Conservation (phyloP, 2,888 invertebrate genomes). For the Conops quadrifasciatus region DNA sequence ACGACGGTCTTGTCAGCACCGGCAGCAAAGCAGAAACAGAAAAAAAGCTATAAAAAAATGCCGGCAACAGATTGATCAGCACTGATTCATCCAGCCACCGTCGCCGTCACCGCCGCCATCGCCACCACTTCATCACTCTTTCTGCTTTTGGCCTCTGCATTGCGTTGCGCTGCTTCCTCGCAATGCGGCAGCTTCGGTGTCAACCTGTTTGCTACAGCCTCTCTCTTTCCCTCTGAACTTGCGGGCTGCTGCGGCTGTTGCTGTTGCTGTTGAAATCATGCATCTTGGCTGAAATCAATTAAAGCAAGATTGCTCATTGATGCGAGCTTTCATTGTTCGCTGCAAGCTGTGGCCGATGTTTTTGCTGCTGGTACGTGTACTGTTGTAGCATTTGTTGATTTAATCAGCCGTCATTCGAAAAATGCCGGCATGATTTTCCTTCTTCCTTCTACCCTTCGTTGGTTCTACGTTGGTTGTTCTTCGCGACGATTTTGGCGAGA, state of each 20-base stretch:
- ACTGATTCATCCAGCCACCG: slow-evolving; percentile 5
- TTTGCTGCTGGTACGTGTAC: neutral
- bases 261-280: neutral
- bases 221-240: neutral
- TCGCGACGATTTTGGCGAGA: no score
- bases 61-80: slow-evolving; percentile 24
- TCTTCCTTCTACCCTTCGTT: neutral
- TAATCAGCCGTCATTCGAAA: slow-evolving; percentile 27
- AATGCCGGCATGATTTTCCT: slow-evolving; percentile 5
- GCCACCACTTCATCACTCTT: neutral
- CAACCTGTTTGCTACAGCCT: slow-evolving; percentile 11
- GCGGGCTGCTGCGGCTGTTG: neutral
- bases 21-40: slow-evolving; percentile 12
- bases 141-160: no score
- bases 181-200: neutral
- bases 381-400: slow-evolving; percentile 23
- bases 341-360: neutral
- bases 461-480: no score
- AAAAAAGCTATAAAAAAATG: slow-evolving; percentile 39
- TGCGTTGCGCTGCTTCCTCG: neutral
- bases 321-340: slow-evolving; percentile 18
- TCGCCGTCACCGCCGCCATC: neutral
- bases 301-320: slow-evolving; percentile 22
- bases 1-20: slow-evolving; percentile 29
- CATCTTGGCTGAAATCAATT: slow-evolving; percentile 30